Evolutionary conservation across 2,113 vertebrate species (phyloP).

Genomic region (Ancistrus triradiatus): DNA sequence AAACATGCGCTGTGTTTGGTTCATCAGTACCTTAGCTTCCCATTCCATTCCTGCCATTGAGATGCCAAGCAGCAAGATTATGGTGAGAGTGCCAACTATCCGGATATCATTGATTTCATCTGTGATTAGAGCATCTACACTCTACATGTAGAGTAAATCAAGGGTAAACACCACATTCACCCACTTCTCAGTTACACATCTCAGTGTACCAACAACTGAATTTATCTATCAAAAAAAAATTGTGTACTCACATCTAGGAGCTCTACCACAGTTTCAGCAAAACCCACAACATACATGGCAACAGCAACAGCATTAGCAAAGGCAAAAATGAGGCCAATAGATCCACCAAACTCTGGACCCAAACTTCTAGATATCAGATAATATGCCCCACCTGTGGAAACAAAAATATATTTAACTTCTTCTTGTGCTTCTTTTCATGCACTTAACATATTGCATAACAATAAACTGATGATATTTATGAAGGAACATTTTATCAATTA

Average conservation of each 20-base stretch:
- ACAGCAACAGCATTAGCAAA: constrained; percentile 97
- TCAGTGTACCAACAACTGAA: neutral
- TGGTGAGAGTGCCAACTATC: constrained; percentile 91
- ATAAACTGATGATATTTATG: too few relatives aligned
- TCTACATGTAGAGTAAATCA: constrained; percentile 57
- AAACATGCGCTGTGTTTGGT: neutral
- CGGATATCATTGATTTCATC: constrained; percentile 91
- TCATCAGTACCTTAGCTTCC: constrained; percentile 86
- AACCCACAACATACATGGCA: constrained; percentile 98
- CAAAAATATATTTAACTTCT: neutral
- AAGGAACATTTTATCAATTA: too few relatives aligned
- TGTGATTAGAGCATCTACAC: constrained; percentile 83
- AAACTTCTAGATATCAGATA: constrained; percentile 95
- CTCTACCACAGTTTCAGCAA: constrained; percentile 94
- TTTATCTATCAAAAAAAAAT: neutral
- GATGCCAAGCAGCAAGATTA: constrained; percentile 88
- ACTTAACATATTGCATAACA: too few relatives aligned
- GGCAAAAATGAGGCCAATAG: constrained; percentile 93
- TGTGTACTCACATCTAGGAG: constrained; percentile 79
- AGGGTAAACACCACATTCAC: neutral
- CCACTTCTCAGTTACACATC: neutral
- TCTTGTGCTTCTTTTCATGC: too few relatives aligned
- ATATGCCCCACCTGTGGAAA: constrained; percentile 82
- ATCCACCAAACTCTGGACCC: constrained; percentile 94
- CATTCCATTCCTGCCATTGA: constrained; percentile 98